phyloP scores from a whole-genome alignment of 2,113 vertebrate genomes.

The Ailuropoda melanoleuca region DNA sequence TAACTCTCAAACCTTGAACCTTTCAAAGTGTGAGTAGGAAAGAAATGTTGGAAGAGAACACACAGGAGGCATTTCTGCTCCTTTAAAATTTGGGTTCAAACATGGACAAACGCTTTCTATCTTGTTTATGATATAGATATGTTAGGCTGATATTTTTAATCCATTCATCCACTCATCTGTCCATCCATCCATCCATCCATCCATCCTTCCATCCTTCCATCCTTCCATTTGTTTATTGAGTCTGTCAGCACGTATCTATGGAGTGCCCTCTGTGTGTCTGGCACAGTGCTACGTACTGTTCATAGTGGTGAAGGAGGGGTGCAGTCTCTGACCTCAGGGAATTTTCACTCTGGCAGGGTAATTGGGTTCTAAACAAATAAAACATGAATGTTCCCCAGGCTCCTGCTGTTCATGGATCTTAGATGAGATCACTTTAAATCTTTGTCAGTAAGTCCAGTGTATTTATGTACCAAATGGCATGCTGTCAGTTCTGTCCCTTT shows the following conservation, averaged over 20 bases:
- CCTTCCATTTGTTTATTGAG: neutral
- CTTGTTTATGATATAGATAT: neutral
- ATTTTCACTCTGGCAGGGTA: neutral
- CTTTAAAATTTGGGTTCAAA: conserved; percentile 27
- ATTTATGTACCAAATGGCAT: neutral
- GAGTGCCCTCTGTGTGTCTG: neutral
- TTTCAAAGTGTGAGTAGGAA: neutral
- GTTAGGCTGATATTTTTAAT: conserved; percentile 4
- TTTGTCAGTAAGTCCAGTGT: neutral
- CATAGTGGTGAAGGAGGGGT: neutral
- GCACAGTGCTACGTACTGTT: neutral
- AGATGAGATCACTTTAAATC: neutral
- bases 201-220: neutral
- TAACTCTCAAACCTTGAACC: neutral
- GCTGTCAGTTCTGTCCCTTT: neutral
- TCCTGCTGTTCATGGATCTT: neutral
- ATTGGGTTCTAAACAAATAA: neutral
- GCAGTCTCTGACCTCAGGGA: neutral
- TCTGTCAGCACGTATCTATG: neutral
- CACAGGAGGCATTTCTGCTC: neutral
- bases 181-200: neutral
- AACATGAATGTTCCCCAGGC: neutral
- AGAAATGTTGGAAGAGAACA: neutral
- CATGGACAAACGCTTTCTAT: neutral
- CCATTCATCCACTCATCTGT: neutral